Conservation (phyloP, 2,113 vertebrate species). For the Anguilla japonica region DNA sequence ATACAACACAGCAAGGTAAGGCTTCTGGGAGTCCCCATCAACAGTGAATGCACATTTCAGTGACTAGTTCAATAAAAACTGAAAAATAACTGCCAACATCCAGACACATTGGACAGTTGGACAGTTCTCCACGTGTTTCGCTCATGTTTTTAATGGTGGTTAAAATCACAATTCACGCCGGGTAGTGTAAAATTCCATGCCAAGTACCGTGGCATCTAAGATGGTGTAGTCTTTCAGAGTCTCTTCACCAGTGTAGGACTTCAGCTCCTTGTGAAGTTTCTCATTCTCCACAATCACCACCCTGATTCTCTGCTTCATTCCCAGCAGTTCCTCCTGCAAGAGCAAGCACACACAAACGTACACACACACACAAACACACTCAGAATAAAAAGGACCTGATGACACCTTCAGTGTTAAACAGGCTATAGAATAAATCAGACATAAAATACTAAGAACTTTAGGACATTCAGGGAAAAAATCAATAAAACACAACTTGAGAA, state of each 20-base stretch:
- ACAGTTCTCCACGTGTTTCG: neutral
- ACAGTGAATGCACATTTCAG: neutral
- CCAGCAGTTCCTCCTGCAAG: conserved; percentile 83
- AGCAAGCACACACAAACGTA: conserved; percentile 28
- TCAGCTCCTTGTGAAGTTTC: conserved; percentile 76
- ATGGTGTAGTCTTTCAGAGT: conserved; percentile 72
- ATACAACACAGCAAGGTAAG: neutral
- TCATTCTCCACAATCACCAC: conserved; percentile 85
- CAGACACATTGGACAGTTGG: neutral
- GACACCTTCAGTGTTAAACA: neutral
- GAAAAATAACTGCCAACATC: neutral
- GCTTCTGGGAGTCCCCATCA: neutral
- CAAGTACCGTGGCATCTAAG: conserved; percentile 66
- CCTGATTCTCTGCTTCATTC: conserved; percentile 76
- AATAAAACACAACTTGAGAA: neutral
- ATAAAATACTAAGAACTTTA: neutral
- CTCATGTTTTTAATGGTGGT: neutral
- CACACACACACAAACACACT: neutral
- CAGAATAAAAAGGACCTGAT: neutral
- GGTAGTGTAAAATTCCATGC: no score
- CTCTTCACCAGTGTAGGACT: conserved; percentile 67
- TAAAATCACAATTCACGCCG: neutral
- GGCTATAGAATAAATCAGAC: neutral
- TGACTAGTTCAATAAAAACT: neutral
- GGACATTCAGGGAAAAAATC: neutral